Evolutionary conservation across 35 echinoderm and acorn worm genomes (phyloP).

Genomic region (Diadema setosum): DNA sequence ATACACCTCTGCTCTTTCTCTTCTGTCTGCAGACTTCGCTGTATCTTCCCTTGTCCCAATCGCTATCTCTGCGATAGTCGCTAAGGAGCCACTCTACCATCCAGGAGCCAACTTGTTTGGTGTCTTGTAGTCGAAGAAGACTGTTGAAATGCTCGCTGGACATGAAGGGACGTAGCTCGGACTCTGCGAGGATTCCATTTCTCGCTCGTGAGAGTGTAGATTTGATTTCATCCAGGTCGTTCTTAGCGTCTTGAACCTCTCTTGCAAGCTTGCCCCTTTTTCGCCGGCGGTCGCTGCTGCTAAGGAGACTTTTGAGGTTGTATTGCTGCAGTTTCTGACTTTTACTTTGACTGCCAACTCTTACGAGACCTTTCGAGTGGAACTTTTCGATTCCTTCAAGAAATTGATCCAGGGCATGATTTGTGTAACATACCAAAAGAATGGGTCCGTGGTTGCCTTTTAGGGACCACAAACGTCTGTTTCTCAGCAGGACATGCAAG

Average conservation of each 20-base stretch:
- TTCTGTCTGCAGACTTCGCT: no score
- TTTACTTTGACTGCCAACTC: slow-evolving; percentile 71
- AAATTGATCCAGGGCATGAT: slow-evolving; percentile 92
- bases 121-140: neutral
- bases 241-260: neutral
- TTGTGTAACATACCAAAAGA: slow-evolving; percentile 87
- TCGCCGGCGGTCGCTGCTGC: neutral
- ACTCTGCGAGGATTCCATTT: neutral
- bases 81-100: neutral
- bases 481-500: slow-evolving; percentile 12
- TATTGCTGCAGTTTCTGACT: slow-evolving; percentile 9
- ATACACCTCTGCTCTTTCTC: no score
- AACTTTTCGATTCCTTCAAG: slow-evolving; percentile 64
- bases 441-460: slow-evolving; percentile 27
- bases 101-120: neutral
- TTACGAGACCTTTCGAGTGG: slow-evolving; percentile 24
- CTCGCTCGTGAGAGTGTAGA: neutral
- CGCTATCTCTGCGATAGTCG: neutral
- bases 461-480: neutral
- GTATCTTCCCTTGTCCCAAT: neutral
- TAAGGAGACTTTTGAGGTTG: neutral
- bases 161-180: neutral
- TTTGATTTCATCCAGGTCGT: neutral
- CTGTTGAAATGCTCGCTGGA: neutral
- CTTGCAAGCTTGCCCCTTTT: neutral